Evolutionary conservation across 2,113 vertebrate genomes (phyloP).

Genomic region (Phylloscopus trochiloides): DNA sequence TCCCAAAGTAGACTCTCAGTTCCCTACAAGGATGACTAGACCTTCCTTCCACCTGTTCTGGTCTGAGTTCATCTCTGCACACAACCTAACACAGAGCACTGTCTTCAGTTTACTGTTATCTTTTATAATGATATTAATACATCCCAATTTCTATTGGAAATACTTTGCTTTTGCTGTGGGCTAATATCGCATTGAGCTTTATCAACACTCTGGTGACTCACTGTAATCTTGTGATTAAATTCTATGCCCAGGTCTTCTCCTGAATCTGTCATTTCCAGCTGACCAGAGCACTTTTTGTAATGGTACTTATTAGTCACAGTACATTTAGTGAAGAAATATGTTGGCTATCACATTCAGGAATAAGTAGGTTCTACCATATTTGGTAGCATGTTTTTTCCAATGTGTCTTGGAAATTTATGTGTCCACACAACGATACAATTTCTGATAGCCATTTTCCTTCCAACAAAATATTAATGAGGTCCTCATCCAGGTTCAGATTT

Average conservation of each 20-base stretch:
- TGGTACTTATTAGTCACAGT: slow-evolving; percentile 33
- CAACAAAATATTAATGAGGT: not conserved
- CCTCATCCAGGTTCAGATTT: not conserved
- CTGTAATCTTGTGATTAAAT: slow-evolving; percentile 25
- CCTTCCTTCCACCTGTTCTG: not conserved
- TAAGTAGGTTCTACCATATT: not conserved
- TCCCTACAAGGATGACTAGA: not conserved
- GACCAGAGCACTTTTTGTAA: slow-evolving; percentile 1
- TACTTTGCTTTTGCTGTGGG: not conserved
- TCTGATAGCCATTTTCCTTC: slow-evolving; percentile 22
- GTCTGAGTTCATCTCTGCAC: not conserved
- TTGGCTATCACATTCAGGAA: slow-evolving; percentile 2
- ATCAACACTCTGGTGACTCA: slow-evolving; percentile 25
- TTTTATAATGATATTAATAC: not conserved
- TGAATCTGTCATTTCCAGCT: slow-evolving; percentile 25
- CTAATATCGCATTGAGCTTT: not conserved
- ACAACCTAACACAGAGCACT: not conserved
- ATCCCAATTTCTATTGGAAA: not conserved
- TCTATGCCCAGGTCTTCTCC: slow-evolving; percentile 16
- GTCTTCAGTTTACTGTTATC: not conserved
- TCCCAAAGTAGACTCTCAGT: not conserved
- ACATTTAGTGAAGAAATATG: slow-evolving; percentile 17
- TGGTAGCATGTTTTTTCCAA: not conserved
- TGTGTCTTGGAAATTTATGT: not conserved
- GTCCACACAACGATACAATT: not conserved